Percentiles rank a stretch among this genome's conserved stretches.
These are phyloP conservation scores for Drosophila barbarae DNA, from an alignment of 2,888 invertebrate genomes.

Conservation along the genomic window DNA sequence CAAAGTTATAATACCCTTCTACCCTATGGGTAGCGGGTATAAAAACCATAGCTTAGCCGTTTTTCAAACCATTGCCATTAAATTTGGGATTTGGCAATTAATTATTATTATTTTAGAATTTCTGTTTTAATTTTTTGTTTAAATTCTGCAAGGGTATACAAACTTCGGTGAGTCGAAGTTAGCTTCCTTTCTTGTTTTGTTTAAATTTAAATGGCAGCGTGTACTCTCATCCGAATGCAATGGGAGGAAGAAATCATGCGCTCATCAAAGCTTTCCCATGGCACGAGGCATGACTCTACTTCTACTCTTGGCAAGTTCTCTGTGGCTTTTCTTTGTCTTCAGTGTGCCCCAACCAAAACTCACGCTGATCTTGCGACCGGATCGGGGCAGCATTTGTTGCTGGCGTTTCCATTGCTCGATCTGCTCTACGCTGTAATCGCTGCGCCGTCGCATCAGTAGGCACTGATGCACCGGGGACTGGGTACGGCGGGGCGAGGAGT, in stretches of 20 bases:
- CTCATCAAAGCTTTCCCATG: slow-evolving; percentile 4
- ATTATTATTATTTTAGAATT: too few species aligned
- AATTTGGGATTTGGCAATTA: too few species aligned
- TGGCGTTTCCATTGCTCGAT: slow-evolving; percentile 70
- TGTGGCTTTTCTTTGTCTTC: slow-evolving; percentile 20
- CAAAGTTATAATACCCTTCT: too few species aligned
- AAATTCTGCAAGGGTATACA: too few species aligned
- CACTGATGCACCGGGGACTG: slow-evolving; percentile 71
- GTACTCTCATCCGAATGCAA: slow-evolving; percentile 4
- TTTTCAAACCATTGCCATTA: too few species aligned
- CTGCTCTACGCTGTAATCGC: slow-evolving; percentile 72
- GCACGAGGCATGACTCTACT: neutral
- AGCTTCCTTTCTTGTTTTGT: neutral
- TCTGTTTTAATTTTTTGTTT: too few species aligned
- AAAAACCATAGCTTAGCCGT: too few species aligned
- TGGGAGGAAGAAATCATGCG: neutral
- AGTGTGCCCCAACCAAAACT: slow-evolving; percentile 33
- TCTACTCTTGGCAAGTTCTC: neutral
- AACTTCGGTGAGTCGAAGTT: too few species aligned
- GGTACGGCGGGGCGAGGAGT: slow-evolving; percentile 59
- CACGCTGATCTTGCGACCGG: slow-evolving; percentile 64
- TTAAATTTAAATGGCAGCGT: slow-evolving; percentile 4
- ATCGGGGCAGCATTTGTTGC: slow-evolving; percentile 51
- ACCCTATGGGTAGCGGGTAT: too few species aligned
- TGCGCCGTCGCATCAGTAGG: slow-evolving; percentile 73